Evolutionary conservation across 1,140 invertebrate genomes (phyloP), one percentile per base, ranked within the genome.

Genomic region (Drosophila sproati): DNA sequence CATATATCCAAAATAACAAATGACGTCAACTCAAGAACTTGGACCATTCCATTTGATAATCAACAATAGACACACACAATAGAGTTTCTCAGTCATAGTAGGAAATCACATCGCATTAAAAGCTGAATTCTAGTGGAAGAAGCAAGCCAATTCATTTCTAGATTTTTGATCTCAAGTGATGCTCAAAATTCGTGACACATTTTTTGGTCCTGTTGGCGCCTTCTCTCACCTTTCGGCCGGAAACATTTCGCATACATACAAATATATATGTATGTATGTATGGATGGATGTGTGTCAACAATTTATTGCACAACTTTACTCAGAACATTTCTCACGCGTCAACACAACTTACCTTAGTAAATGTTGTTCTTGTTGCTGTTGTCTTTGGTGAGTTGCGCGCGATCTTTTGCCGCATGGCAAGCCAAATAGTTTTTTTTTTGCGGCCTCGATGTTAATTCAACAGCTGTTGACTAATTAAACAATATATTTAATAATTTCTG

Each of bases 21-120:
- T 86, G 82, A 86, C 82, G 82, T 86, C 82, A 86, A 81, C 78
- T 39, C 50, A 61, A 78, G 85, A 82, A 85, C 77, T 67, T 72
- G 73, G 29, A 68, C 50, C 57, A 20, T 67, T 75, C 63, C 39
- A 71, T 77, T 70, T 62, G 68, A 64, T 76, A 56, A 64, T 51
- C 67, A 68, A 55, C 50, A 20, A 4, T 41, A 41, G 5, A 7
- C 37, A 66, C 8, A 56, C 5, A 69, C 45, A 69, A 55, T 66
- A 71, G 63, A 73, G 63, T 69, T 73, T 73, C 5, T 50, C 10
- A 20, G 20, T 20, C 20, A 34, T 56, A 59, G n/a, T 56, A 37
- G 41, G 52, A 67, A 70, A 64, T 43, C 39, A 8, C 8, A 48
- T 5, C 20, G 20, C 20, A 8, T 39, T 39, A 10, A 55, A 45